phyloP scores from a whole-genome alignment of 2,113 vertebrate species.

The Fregata magnificens region DNA sequence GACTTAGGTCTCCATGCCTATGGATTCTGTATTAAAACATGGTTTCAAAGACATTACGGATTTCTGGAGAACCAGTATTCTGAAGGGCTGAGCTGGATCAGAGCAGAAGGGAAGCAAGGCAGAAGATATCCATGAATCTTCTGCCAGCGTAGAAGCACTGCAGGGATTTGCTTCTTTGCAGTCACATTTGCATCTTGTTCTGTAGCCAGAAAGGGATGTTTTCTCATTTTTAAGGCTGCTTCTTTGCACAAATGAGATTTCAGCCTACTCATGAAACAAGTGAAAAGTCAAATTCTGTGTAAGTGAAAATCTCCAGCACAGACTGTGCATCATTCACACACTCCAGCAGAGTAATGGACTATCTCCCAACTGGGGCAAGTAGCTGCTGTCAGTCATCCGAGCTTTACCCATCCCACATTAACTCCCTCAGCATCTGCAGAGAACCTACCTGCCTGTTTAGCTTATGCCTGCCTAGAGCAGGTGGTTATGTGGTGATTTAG shows the following conservation, averaged over 20 bases:
- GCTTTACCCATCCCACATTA: not conserved
- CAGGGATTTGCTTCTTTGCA: not conserved
- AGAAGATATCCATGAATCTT: not conserved
- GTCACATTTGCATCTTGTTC: not conserved
- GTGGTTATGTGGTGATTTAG: not conserved
- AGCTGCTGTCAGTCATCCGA: not conserved
- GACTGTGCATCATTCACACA: accelerated
- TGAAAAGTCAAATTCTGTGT: not conserved
- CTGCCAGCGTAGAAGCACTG: accelerated
- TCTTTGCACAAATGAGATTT: not conserved
- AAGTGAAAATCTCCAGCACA: not conserved
- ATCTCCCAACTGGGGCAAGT: not conserved
- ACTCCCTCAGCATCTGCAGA: not conserved
- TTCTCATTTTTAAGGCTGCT: not conserved
- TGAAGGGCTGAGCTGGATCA: not conserved
- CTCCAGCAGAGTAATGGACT: not conserved
- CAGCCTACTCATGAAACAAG: not conserved
- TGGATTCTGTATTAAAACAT: not conserved
- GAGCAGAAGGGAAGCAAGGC: not conserved
- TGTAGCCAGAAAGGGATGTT: not conserved
- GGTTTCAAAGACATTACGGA: not conserved
- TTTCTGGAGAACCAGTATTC: not conserved
- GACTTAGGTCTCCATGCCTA: not conserved
- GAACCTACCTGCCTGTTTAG: not conserved
- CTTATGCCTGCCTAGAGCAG: not conserved